These are phyloP conservation scores for Phyllotreta cruciferae DNA, from an alignment of 2,888 invertebrate species.

Conservation along the genomic window DNA sequence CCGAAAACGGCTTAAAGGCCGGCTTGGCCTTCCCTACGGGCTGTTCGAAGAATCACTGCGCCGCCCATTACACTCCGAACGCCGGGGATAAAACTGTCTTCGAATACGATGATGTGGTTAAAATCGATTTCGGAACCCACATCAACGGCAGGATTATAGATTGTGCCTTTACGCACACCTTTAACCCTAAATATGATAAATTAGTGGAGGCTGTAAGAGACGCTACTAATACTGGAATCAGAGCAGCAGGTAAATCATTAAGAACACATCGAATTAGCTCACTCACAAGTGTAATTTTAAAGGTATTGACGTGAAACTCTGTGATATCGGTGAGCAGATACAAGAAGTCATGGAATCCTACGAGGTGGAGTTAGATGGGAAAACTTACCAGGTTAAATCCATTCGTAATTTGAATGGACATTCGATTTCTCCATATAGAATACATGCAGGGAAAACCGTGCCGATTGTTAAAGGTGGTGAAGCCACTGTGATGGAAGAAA, in stretches of 20 bases:
- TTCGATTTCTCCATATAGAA: constrained; percentile 98
- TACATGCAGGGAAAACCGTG: constrained; percentile 97
- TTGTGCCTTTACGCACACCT: constrained; percentile 97
- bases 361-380: constrained; percentile 96
- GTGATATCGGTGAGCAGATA: constrained; percentile 95
- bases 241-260: constrained; percentile 59
- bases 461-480: constrained; percentile 99
- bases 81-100: constrained; percentile 95
- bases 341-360: constrained; percentile 99
- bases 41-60: constrained; percentile 88
- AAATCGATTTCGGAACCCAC: constrained; percentile 98
- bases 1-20: constrained; percentile 93
- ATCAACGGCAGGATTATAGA: constrained; percentile 98
- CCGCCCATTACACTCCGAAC: constrained; percentile 99
- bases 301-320: constrained; percentile 91
- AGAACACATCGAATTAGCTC: neutral
- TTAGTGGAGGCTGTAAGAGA: constrained; percentile 95
- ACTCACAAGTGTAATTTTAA: constrained; percentile 5
- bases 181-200: constrained; percentile 95
- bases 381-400: constrained; percentile 94
- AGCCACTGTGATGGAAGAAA: constrained; percentile 97
- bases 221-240: constrained; percentile 98
- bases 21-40: constrained; percentile 93
- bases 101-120: constrained; percentile 95
- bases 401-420: constrained; percentile 99